Conservation (phyloP, 2,888 invertebrate species). For the Adelphocoris suturalis region DNA sequence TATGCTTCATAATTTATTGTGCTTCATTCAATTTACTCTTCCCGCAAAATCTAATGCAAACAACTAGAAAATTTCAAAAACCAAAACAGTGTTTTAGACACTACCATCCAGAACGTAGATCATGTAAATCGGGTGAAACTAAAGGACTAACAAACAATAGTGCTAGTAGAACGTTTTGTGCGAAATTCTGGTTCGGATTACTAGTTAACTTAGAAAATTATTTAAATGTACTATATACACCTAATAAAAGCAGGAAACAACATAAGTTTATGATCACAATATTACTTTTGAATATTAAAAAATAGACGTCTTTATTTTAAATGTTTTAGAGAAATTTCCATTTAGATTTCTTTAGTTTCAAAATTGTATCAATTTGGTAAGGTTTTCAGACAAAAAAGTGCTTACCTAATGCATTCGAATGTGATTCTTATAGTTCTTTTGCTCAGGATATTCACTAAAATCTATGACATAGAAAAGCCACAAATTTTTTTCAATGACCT, state of each 20-base stretch:
- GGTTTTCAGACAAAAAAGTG: no score
- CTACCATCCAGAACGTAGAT: neutral
- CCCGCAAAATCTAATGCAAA: slow-evolving; percentile 7
- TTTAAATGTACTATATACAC: slow-evolving; percentile 3
- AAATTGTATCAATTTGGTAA: no score
- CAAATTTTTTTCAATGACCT: slow-evolving; percentile 38
- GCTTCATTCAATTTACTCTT: slow-evolving; percentile 1
- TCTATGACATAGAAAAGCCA: slow-evolving; percentile 16
- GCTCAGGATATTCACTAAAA: slow-evolving; percentile 1
- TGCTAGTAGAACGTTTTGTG: slow-evolving; percentile 59
- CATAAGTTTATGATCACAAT: neutral
- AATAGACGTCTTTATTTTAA: slow-evolving; percentile 25
- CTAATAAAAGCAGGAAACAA: slow-evolving; percentile 5
- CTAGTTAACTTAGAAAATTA: slow-evolving; percentile 50
- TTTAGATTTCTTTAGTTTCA: no score
- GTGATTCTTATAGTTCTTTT: neutral
- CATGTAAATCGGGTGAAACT: slow-evolving; percentile 14
- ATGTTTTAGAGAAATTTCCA: neutral
- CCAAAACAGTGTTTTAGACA: neutral
- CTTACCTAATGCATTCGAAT: no score
- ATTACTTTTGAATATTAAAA: slow-evolving; percentile 13
- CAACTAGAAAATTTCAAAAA: slow-evolving; percentile 29
- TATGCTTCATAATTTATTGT: slow-evolving; percentile 56
- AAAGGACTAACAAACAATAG: slow-evolving; percentile 20
- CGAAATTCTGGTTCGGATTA: slow-evolving; percentile 51